These are phyloP conservation scores for Folsomia manolachei DNA, from an alignment of 2,888 invertebrate species.

Conservation along the genomic window DNA sequence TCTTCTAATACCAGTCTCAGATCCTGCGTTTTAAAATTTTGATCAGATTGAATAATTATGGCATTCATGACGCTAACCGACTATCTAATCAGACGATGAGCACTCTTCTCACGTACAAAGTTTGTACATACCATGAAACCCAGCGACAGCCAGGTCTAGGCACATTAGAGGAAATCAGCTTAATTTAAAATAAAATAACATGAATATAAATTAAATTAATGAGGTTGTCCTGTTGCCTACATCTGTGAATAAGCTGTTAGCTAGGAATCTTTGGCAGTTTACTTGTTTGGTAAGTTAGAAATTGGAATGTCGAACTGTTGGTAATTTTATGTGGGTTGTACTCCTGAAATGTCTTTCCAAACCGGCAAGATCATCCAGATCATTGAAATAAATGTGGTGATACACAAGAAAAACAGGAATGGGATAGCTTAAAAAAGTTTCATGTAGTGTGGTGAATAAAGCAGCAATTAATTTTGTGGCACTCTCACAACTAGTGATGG, in stretches of 20 bases:
- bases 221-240: neutral
- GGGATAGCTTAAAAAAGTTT: neutral
- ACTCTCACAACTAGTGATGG: neutral
- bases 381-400: neutral
- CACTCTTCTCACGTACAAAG: constrained; percentile 2
- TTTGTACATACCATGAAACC: neutral
- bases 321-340: neutral
- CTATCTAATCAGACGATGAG: neutral
- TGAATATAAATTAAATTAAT: constrained; percentile 10
- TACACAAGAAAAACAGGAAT: neutral
- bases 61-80: neutral
- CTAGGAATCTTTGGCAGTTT: no score
- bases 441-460: neutral
- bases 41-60: neutral
- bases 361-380: neutral
- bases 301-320: neutral
- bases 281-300: no score
- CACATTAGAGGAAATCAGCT: neutral
- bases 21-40: neutral
- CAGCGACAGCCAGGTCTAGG: neutral
- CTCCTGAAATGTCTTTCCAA: no score
- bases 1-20: no score
- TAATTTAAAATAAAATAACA: constrained; percentile 5
- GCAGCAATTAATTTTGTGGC: neutral
- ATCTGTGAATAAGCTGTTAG: no score